Evolutionary conservation across 2,888 invertebrate genomes (phyloP), one percentile per base, ranked within the genome.

Genomic region (Heliconius charithonia): DNA sequence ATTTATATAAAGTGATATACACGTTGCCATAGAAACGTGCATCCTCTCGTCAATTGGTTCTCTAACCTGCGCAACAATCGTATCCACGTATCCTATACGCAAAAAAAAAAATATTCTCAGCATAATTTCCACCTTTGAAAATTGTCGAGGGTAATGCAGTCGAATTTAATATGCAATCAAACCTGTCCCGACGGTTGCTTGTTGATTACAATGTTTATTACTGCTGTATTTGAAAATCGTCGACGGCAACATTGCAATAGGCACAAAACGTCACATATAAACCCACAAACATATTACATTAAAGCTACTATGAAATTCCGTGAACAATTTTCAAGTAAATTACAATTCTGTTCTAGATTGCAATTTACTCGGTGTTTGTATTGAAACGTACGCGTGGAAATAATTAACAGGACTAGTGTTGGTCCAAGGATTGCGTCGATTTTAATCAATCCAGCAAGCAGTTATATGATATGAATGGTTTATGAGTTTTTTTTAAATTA

Each of bases 291-390:
- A 59, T 77, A 77, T 77, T 72, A 72, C 77, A 77, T 77, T 77
- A 78, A 59, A 66, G 25, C 77, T 72, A 69, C 77, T 74, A 80
- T 77, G 79, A 75, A 78, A 80, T 80, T 79, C 76, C 27, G 77
- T 81, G 77, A 80, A 79, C 81, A 81, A 83, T 82, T 82, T 82
- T 80, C 79, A 65, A 78, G 78, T 77, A 81, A 82, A 81, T 83
- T 82, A 82, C 83, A 81, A 80, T 81, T 79, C 81, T 79, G 76
- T 78, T 75, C 80, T 79, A 77, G 82, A 82, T 83, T 81, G 82
- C 81, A 81, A 82, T 82, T 81, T 81, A 80, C 80, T 69, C 79
- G 56, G 67, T 81, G 80, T 82, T 82, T 80, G 77, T 82, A 82
- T 81, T 82, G 83, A 81, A 83, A 83, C 78, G 81, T 79, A 81